phyloP scores from a whole-genome alignment of 2,797 vertebrate genomes.

The Allobates femoralis region DNA sequence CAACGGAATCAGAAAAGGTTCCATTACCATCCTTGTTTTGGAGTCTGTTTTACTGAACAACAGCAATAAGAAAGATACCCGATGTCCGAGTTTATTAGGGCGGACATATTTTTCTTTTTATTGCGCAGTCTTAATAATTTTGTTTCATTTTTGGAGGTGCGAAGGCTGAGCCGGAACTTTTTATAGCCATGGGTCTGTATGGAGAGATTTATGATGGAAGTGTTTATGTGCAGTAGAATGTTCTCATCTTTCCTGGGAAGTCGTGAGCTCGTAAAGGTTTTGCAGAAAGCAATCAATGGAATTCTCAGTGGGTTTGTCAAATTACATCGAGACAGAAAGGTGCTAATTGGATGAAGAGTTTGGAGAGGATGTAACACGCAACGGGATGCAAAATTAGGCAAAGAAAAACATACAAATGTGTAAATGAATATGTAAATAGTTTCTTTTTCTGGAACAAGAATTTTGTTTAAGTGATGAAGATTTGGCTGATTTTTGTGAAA shows the following conservation, averaged over 20 bases:
- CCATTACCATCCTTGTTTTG: constrained; percentile 19
- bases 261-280: constrained; percentile 60
- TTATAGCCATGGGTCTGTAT: not conserved
- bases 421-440: constrained; percentile 46
- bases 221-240: constrained; percentile 42
- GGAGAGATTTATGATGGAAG: constrained; percentile 41
- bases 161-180: constrained; percentile 24
- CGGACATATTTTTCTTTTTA: constrained; percentile 39
- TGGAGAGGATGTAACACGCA: constrained; percentile 55
- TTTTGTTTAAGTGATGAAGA: not conserved
- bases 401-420: not conserved
- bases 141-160: constrained; percentile 36
- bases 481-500: not conserved
- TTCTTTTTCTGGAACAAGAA: constrained; percentile 56
- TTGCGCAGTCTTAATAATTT: constrained; percentile 25
- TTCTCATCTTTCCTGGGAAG: constrained; percentile 57
- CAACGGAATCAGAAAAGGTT: not conserved
- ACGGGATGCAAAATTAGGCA: constrained; percentile 42
- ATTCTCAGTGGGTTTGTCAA: constrained; percentile 61
- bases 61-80: not conserved
- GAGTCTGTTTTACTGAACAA: not conserved
- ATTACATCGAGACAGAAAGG: constrained; percentile 62
- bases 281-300: constrained; percentile 67
- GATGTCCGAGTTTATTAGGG: constrained; percentile 1
- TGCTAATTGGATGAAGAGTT: constrained; percentile 62